Base-by-base conservation (phyloP, 2,113 vertebrate genomes). In the Etheostoma cragini region DNA sequence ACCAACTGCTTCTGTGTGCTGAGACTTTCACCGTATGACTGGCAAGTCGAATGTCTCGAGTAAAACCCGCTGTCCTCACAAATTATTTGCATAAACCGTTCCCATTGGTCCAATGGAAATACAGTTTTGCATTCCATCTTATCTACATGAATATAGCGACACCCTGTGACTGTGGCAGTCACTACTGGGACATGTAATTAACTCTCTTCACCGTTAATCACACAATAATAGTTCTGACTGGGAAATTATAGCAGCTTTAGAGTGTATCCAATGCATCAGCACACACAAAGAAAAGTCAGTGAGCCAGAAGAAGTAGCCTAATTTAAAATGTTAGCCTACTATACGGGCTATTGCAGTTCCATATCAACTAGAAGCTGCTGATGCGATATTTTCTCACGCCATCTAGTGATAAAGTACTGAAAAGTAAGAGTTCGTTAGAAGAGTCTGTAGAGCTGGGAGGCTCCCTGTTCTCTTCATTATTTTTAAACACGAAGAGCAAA, bases 81-180 rank as follows among this genome's bases (percentile, higher is more conserved):
- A 0, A 42, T 78, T 4, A 93, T 95, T 91, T 91, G 67, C 93
- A 94, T 95, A 81, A 54, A 16, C n/a, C 5, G 15, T 24, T 21
- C 81, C 77, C 78, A 89, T 80, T 84, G 89, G 85, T 63, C 86
- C 79, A 57, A 0, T 73, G 84, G 38, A 53, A 16, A 54, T 5
- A 35, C 47, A 22, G 11, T 3, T 1, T 8, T 21, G 4, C 42
- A 1, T 10, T 7, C 42, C n/a, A 49, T 1, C 8, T 0, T 6
- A 10, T 26, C 1, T 17, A 1, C 69, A 24, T 12, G 60, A 15
- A 16, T 26, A 45, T 0, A 69, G 87, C 87, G 91, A 78, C 86
- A 50, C 71, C 82, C 0, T 2, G 81, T 73, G 90, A 80, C 57
- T 1, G 16, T 5, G 26, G 26, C 26, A 26, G 26, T 4, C 13